Base-by-base conservation (phyloP, 2,113 vertebrate species). In the Eubucco bourcierii region DNA sequence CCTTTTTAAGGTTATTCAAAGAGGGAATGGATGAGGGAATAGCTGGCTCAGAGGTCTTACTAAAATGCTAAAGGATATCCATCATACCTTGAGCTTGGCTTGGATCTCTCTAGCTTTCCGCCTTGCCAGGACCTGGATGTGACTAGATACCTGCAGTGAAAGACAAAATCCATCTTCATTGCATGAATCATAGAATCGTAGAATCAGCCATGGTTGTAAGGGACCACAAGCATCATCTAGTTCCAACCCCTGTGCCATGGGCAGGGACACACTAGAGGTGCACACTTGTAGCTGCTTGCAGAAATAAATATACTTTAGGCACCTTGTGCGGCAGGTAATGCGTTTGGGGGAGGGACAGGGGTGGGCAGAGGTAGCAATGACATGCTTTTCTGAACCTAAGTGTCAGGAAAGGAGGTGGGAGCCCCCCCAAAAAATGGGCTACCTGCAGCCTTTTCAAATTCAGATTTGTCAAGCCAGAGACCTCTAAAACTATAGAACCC, bases 81-180 rank as follows among this genome's bases (percentile, higher is more conserved):
- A 64, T 76, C 98, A 94, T 98, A 99, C 99, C 99, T 99, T 99
- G 86, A 99, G 98, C 97, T 99, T 99, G 97, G 99, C 99, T 98
- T 99, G 99, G 97, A 99, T 99, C 97, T 99, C 99, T 53, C 99
- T 98, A 95, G 99, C 99, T 97, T 99, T 99, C 78, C 99, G 98
- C 61, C 99, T 98, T 41, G 99, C 99, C 77, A 99, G 96, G 91
- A 99, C 99, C 97, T 99, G 99, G 95, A 99, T 99, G 95, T 99
- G 99, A 97, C 99, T 99, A 68, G 99, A 99, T 47, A 99, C 99
- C 99, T 99, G 95, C 16, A 80, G 75, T 33, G 46, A 87, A 89
- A 92, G 73, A 94, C 52, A 96, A 55, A 95, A 58, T 47, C 21
- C 64, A 60, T 55, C 33, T 64, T 96, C 18, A 87, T 68, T 88